phyloP scores from a whole-genome alignment of 2,113 vertebrate species.

The Oreochromis tanganicae region DNA sequence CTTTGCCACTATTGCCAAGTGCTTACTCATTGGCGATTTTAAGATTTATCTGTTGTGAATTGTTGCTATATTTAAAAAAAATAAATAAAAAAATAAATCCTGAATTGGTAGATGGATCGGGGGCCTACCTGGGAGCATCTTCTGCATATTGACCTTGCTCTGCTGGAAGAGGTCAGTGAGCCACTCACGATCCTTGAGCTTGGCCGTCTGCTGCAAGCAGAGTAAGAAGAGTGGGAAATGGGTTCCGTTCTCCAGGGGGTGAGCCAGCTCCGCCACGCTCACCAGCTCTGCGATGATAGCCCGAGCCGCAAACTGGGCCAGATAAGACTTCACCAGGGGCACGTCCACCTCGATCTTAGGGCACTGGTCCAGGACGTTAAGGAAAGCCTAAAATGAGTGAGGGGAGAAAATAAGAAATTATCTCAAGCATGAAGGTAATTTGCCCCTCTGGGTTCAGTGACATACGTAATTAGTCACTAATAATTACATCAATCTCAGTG shows the following conservation, averaged over 20 bases:
- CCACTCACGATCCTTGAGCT: conserved; percentile 94
- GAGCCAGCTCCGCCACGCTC: conserved; percentile 93
- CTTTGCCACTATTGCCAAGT: background rate
- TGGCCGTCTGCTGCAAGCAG: conserved; percentile 95
- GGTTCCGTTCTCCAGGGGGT: conserved; percentile 95
- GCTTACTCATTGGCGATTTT: background rate
- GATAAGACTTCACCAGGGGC: conserved; percentile 96
- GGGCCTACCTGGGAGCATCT: conserved; percentile 93
- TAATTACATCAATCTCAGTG: background rate
- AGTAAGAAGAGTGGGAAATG: conserved; percentile 98
- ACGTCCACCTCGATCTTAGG: conserved; percentile 94
- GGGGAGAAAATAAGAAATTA: background rate
- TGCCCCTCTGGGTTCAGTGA: background rate
- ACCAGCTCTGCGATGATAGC: conserved; percentile 94
- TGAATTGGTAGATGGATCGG: background rate
- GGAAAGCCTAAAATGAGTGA: conserved; percentile 80
- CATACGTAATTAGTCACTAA: background rate
- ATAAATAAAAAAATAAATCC: background rate
- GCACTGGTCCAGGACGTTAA: conserved; percentile 94
- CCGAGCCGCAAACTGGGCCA: conserved; percentile 95
- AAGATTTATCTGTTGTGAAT: background rate
- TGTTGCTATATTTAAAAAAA: background rate
- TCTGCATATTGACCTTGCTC: conserved; percentile 99
- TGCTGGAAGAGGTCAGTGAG: conserved; percentile 95
- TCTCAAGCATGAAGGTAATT: background rate